Conservation (phyloP, 1,140 invertebrate species). For the Caenorhabditis latens region DNA sequence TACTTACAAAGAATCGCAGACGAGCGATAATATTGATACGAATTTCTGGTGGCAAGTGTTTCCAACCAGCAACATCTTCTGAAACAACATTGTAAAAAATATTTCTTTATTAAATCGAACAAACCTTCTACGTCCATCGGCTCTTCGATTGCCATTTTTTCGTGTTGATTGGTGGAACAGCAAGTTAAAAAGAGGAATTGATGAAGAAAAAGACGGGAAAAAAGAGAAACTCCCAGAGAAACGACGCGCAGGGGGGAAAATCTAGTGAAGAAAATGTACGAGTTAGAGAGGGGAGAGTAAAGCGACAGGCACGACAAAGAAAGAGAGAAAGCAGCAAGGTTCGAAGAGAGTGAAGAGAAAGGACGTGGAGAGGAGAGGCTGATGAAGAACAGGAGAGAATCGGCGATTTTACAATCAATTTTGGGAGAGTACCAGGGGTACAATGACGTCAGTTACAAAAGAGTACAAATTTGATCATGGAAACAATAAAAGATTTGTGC, state of each 20-base stretch:
- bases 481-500: too few relatives aligned
- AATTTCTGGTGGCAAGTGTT: constrained; percentile 31
- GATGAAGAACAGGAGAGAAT: background rate
- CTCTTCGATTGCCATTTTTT: constrained; percentile 19
- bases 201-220: background rate
- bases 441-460: background rate
- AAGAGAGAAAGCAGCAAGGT: background rate
- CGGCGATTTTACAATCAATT: constrained; percentile 20
- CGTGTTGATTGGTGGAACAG: background rate
- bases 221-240: background rate
- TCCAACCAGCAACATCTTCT: constrained; percentile 27
- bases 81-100: background rate
- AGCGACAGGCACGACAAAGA: background rate
- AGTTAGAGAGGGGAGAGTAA: background rate
- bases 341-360: background rate
- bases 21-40: constrained; percentile 5
- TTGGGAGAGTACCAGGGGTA: background rate
- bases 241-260: background rate
- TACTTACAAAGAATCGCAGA: constrained; percentile 3
- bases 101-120: background rate
- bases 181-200: background rate
- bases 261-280: background rate
- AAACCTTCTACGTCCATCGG: constrained; percentile 23
- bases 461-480: background rate
- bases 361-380: background rate